A percentile compares a stretch with the other conserved stretches of the same genome.
phyloP scores from a whole-genome alignment of 1,140 invertebrate genomes.

The Drosophila punjabiensis region DNA sequence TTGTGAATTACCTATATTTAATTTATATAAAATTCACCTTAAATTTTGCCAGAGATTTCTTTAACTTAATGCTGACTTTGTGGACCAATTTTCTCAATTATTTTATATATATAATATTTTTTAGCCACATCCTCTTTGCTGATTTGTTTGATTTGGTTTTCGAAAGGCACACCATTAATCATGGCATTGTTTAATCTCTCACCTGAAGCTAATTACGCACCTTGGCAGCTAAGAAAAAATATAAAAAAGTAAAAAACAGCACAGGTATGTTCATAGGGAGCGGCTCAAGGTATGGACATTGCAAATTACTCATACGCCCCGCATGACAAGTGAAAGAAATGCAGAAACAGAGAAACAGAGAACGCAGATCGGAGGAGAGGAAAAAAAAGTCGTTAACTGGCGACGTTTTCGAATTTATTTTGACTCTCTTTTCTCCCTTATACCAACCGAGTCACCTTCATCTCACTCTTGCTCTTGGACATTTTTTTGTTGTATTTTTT shows the following conservation, averaged over 20 bases:
- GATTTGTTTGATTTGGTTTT: conserved; percentile 23
- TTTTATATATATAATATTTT: too few species aligned
- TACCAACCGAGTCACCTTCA: neutral
- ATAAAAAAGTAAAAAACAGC: neutral
- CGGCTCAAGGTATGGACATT: conserved; percentile 25
- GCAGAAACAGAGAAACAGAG: conserved; percentile 6
- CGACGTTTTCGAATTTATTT: conserved; percentile 48
- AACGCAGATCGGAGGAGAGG: neutral
- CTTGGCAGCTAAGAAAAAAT: neutral
- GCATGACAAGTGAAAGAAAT: conserved; percentile 33
- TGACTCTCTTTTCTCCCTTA: conserved; percentile 8
- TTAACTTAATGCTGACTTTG: neutral
- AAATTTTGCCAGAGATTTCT: neutral
- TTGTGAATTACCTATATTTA: too few species aligned
- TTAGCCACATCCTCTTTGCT: conserved; percentile 21
- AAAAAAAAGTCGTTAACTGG: conserved; percentile 41
- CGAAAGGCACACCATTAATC: conserved; percentile 33
- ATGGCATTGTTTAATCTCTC: conserved; percentile 42
- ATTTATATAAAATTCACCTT: neutral
- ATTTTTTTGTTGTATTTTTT: conserved; percentile 6
- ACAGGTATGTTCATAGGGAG: conserved; percentile 8
- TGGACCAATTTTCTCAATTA: neutral
- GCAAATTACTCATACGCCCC: conserved; percentile 63
- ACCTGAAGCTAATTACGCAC: conserved; percentile 63
- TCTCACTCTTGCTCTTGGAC: conserved; percentile 5